A percentile compares a stretch with the other conserved stretches of the same genome.
These are phyloP conservation scores for Cephus rjabovi DNA, from an alignment of 2,888 invertebrate genomes.

Conservation along the genomic window DNA sequence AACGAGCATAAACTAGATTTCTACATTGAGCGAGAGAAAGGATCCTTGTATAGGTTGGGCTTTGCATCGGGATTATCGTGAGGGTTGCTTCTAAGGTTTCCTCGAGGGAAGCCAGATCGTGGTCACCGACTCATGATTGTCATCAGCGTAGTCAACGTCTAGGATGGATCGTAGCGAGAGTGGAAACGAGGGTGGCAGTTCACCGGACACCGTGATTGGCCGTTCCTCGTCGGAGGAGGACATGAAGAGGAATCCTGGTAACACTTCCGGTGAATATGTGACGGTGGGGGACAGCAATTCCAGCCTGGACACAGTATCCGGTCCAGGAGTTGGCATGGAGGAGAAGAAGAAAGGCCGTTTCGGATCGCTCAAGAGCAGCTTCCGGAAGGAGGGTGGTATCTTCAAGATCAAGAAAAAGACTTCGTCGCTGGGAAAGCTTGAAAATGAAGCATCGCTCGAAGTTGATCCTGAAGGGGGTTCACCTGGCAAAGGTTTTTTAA, in stretches of 20 bases:
- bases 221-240: slow-evolving; percentile 54
- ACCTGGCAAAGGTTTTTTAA: slow-evolving; percentile 32
- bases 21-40: background rate
- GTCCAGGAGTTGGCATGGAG: slow-evolving; percentile 27
- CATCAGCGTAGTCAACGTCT: background rate
- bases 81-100: slow-evolving; percentile 19
- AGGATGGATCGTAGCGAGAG: slow-evolving; percentile 51
- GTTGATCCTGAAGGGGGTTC: slow-evolving; percentile 31
- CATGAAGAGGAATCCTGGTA: slow-evolving; percentile 24
- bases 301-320: slow-evolving; percentile 51
- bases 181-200: slow-evolving; percentile 52
- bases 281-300: slow-evolving; percentile 53
- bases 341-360: slow-evolving; percentile 52
- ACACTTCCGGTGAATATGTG: slow-evolving; percentile 44
- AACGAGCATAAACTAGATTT: background rate
- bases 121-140: slow-evolving; percentile 8
- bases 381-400: slow-evolving; percentile 50
- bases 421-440: slow-evolving; percentile 23
- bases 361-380: slow-evolving; percentile 50
- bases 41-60: background rate
- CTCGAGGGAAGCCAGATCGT: slow-evolving; percentile 17
- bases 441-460: slow-evolving; percentile 34
- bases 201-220: slow-evolving; percentile 52
- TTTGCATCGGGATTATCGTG: background rate
- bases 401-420: slow-evolving; percentile 53